phyloP scores from a whole-genome alignment of 2,888 invertebrate species.

The Euproctis similis region DNA sequence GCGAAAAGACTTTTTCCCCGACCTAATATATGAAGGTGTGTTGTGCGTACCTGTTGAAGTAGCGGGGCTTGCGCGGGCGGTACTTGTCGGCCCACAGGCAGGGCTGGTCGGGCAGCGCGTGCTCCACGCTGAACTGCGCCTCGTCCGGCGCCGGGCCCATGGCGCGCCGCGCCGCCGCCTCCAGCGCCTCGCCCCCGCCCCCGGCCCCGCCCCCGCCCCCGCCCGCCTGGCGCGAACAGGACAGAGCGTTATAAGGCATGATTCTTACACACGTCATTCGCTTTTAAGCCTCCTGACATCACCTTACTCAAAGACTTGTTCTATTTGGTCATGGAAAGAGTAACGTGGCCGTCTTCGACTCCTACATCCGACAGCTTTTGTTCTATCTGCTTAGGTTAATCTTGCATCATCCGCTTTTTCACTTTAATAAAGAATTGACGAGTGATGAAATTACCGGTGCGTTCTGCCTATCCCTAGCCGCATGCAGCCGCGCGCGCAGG shows the following conservation, averaged over 20 bases:
- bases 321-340: too few relatives aligned
- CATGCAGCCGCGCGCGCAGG: slow-evolving; percentile 80
- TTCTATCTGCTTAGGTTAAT: too few relatives aligned
- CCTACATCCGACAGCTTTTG: too few relatives aligned
- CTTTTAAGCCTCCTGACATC: too few relatives aligned
- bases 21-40: too few relatives aligned
- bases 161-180: slow-evolving; percentile 76
- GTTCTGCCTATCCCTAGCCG: slow-evolving; percentile 17
- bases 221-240: background rate
- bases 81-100: slow-evolving; percentile 99
- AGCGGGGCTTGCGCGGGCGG: slow-evolving; percentile 96
- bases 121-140: slow-evolving; percentile 93
- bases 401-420: too few relatives aligned
- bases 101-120: slow-evolving; percentile 88
- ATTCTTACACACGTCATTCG: too few relatives aligned
- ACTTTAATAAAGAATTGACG: too few relatives aligned
- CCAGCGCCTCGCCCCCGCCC: slow-evolving; percentile 23
- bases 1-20: too few relatives aligned
- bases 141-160: slow-evolving; percentile 92
- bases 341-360: too few relatives aligned
- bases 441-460: background rate
- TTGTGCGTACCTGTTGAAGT: slow-evolving; percentile 91
- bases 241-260: too few relatives aligned
- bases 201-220: slow-evolving; percentile 77
- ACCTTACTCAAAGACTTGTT: background rate